Evolutionary conservation across 2,888 invertebrate species (phyloP).

Genomic region (Itoplectis maculator): DNA sequence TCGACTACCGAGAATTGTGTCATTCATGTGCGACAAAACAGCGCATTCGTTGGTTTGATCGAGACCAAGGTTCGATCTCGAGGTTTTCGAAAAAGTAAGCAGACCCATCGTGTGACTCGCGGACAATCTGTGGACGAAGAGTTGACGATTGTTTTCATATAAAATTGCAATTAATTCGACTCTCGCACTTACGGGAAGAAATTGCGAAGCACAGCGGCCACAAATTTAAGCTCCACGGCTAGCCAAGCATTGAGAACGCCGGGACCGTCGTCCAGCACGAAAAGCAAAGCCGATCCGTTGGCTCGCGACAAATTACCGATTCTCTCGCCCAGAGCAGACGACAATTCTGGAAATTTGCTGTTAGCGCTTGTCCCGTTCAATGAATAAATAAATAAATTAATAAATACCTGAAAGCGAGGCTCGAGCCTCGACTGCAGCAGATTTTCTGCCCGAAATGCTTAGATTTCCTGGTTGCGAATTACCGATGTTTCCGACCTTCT

Average conservation of each 20-base stretch:
- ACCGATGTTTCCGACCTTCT: background rate
- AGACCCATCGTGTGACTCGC: conserved; percentile 49
- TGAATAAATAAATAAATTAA: no score
- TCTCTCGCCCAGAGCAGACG: conserved; percentile 24
- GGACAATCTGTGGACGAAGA: conserved; percentile 39
- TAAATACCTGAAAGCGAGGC: no score
- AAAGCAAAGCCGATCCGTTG: conserved; percentile 36
- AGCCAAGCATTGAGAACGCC: conserved; percentile 50
- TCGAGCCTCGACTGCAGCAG: no score
- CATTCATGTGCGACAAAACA: conserved; percentile 8
- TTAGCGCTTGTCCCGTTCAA: no score
- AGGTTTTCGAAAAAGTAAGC: conserved; percentile 42
- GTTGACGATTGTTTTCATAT: background rate
- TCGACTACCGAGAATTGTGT: conserved; percentile 45
- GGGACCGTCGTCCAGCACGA: conserved; percentile 56
- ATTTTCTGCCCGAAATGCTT: no score
- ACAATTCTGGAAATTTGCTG: conserved; percentile 39
- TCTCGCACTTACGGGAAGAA: conserved; percentile 55
- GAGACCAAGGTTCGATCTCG: conserved; percentile 28
- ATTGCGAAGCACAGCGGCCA: conserved; percentile 39
- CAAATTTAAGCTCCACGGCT: conserved; percentile 49
- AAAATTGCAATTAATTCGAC: background rate
- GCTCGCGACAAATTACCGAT: conserved; percentile 33
- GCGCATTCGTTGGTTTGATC: conserved; percentile 49
- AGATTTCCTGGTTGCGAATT: background rate